phyloP scores from a whole-genome alignment of 2,113 vertebrate genomes.

The Rhinopomastus cyanomelas region DNA sequence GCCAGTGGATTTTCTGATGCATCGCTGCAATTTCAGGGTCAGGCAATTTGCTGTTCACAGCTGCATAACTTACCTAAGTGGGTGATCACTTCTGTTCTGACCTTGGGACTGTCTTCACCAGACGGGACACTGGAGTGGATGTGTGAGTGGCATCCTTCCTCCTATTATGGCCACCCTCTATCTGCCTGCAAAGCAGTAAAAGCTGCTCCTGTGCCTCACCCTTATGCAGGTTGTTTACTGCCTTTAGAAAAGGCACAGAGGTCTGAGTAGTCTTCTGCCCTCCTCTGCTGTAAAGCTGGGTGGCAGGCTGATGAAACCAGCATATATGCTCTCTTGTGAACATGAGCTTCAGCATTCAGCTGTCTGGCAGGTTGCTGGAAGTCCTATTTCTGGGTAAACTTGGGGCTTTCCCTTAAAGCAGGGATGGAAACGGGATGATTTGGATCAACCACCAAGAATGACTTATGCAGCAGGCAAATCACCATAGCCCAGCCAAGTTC shows the following conservation, averaged over 20 bases:
- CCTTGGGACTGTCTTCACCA: background rate
- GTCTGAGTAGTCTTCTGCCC: background rate
- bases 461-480: background rate
- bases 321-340: background rate
- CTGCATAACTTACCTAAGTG: background rate
- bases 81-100: background rate
- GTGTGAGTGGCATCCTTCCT: background rate
- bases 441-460: background rate
- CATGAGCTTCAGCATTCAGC: background rate
- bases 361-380: background rate
- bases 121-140: background rate
- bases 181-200: background rate
- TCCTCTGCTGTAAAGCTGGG: background rate
- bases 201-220: background rate
- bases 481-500: background rate
- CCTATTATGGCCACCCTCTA: background rate
- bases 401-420: background rate
- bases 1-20: background rate
- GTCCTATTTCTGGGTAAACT: background rate
- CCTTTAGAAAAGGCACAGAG: background rate
- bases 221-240: background rate
- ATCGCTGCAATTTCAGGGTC: background rate
- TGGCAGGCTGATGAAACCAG: rapidly evolving
- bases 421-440: background rate
- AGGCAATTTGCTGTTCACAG: background rate